Conservation (phyloP, 1,140 invertebrate genomes). For the Himalopsyche phryganea region DNA sequence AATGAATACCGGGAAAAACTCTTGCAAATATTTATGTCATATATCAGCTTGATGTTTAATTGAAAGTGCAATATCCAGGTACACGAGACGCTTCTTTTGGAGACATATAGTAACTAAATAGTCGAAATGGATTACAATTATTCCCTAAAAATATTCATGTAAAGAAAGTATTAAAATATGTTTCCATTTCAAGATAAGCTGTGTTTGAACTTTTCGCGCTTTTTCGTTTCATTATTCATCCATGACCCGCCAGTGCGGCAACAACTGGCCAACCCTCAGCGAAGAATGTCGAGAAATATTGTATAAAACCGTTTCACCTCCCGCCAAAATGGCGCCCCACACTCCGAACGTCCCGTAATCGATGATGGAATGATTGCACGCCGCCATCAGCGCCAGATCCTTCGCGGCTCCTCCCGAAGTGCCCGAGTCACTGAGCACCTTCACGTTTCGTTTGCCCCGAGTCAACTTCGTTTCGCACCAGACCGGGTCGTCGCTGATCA, state of each 20-base stretch:
- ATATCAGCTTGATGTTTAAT: no score
- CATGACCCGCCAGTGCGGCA: constrained; percentile 56
- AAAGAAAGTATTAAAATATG: no score
- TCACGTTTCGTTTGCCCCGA: constrained; percentile 47
- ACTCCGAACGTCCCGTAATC: constrained; percentile 69
- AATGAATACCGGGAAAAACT: no score
- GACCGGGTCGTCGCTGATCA: constrained; percentile 60
- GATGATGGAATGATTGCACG: constrained; percentile 66
- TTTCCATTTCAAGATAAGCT: no score
- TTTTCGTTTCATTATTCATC: constrained; percentile 16
- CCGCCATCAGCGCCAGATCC: constrained; percentile 62
- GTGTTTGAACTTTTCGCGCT: not conserved
- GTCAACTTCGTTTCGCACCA: constrained; percentile 58
- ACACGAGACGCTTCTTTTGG: no score
- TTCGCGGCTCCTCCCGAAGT: constrained; percentile 50
- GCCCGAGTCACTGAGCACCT: constrained; percentile 46
- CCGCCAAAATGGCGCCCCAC: constrained; percentile 63
- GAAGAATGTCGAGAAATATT: constrained; percentile 57
- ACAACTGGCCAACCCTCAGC: constrained; percentile 51
- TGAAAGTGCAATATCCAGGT: no score
- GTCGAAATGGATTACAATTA: no score
- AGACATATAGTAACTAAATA: no score
- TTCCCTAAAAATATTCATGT: no score
- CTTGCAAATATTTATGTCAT: no score
- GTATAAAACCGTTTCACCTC: constrained; percentile 59